Evolutionary conservation across 2,797 vertebrate genomes (phyloP).

Genomic region (Poeciliopsis infans): DNA sequence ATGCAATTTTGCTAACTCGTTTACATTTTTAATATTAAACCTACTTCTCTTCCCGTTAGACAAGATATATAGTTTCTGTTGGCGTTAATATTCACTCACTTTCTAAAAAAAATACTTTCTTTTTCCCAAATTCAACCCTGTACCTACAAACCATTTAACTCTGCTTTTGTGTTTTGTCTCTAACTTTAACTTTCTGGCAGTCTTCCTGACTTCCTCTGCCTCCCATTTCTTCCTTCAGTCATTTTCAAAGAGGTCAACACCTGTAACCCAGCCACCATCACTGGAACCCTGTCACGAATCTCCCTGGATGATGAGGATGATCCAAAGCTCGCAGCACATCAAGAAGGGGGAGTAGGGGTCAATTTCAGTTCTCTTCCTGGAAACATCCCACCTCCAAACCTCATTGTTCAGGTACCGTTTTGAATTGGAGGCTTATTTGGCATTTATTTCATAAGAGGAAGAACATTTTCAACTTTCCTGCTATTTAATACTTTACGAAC

Average conservation of each 20-base stretch:
- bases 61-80: constrained; percentile 24
- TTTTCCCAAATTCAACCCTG: neutral
- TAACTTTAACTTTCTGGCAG: constrained; percentile 9
- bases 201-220: constrained; percentile 9
- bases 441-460: neutral
- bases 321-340: constrained; percentile 90
- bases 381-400: constrained; percentile 91
- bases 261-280: constrained; percentile 97
- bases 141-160: constrained; percentile 5
- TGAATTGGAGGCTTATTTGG: neutral
- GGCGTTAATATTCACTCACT: constrained; percentile 28
- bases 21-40: neutral
- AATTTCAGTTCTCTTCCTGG: constrained; percentile 94
- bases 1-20: constrained; percentile 8
- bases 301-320: constrained; percentile 97
- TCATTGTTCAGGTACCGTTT: constrained; percentile 84
- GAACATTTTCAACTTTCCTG: neutral
- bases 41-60: constrained; percentile 21
- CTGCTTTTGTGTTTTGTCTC: constrained; percentile 6
- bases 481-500: neutral
- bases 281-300: constrained; percentile 94
- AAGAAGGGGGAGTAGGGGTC: constrained; percentile 87
- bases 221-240: constrained; percentile 76
- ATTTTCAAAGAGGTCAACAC: constrained; percentile 99
- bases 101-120: constrained; percentile 11